A percentile compares a stretch with the other conserved stretches of the same genome.
These are phyloP conservation scores for Apodemia mormo DNA, from an alignment of 2,888 invertebrate genomes.

Conservation along the genomic window DNA sequence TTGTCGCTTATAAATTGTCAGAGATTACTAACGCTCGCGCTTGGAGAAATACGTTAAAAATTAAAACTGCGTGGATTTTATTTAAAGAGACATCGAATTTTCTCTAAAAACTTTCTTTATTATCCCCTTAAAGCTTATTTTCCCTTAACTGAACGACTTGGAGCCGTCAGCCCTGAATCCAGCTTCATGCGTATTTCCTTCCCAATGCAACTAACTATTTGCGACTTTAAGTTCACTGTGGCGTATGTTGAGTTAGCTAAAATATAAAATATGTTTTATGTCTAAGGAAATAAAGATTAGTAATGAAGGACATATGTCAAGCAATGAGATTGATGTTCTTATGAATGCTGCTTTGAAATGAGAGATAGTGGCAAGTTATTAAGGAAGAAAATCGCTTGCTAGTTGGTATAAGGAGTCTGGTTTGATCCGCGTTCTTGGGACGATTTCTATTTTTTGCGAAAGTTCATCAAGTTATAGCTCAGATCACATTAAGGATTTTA, in stretches of 20 bases:
- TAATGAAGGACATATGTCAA: constrained; percentile 48
- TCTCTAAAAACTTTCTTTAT: background rate
- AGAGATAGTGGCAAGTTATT: constrained; percentile 51
- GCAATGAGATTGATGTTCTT: constrained; percentile 59
- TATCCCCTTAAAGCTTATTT: constrained; percentile 52
- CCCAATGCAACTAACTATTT: constrained; percentile 53
- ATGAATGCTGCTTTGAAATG: constrained; percentile 53
- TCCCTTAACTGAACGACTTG: constrained; percentile 49
- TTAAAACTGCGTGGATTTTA: too few relatives aligned
- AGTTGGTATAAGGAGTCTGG: constrained; percentile 46
- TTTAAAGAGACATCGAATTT: too few relatives aligned
- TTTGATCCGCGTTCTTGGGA: constrained; percentile 75
- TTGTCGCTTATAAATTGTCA: too few relatives aligned
- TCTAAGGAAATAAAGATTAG: constrained; percentile 55
- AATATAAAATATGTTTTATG: constrained; percentile 61
- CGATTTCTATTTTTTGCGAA: constrained; percentile 73
- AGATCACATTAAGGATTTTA: constrained; percentile 68
- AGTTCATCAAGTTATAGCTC: constrained; percentile 65
- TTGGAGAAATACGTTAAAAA: too few relatives aligned
- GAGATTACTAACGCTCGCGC: too few relatives aligned
- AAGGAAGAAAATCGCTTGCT: constrained; percentile 60
- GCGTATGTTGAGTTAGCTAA: constrained; percentile 30
- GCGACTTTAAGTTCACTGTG: constrained; percentile 52
- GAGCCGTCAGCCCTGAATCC: constrained; percentile 65
- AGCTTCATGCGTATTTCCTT: constrained; percentile 59